Percentiles rank a stretch among this genome's conserved stretches.
phyloP scores from a whole-genome alignment of 2,797 vertebrate species.

The Cyprinella venusta region DNA sequence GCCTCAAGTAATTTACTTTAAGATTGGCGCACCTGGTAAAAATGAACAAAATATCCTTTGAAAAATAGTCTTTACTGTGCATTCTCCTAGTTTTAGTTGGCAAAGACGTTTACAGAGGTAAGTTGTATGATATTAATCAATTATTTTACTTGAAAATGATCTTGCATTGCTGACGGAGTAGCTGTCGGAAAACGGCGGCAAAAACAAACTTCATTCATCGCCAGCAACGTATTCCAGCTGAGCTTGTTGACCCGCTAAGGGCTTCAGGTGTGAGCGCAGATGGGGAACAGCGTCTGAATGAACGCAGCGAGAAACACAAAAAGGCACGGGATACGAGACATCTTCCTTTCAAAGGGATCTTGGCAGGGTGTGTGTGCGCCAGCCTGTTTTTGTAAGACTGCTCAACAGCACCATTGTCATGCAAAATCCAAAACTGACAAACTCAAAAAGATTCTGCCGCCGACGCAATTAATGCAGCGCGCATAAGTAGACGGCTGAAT shows the following conservation, averaged over 20 bases:
- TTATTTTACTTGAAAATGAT: background rate
- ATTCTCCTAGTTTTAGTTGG: background rate
- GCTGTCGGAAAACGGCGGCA: background rate
- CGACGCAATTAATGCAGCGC: conserved; percentile 72
- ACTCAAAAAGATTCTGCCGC: conserved; percentile 72
- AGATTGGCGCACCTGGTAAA: background rate
- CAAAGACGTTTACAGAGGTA: background rate
- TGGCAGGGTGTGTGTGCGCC: conserved; percentile 58
- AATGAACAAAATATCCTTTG: background rate
- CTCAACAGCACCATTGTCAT: conserved; percentile 76
- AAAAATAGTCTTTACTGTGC: background rate
- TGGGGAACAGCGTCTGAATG: conserved; percentile 63
- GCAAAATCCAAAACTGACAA: conserved; percentile 71
- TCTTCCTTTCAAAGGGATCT: conserved; percentile 63
- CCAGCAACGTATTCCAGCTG: background rate
- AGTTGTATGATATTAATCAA: background rate
- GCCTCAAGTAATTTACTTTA: background rate
- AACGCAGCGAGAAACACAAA: conserved; percentile 57
- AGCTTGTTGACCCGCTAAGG: background rate
- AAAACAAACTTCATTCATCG: conserved; percentile 5
- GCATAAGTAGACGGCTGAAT: conserved; percentile 76
- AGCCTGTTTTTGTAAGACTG: conserved; percentile 21
- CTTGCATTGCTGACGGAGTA: background rate
- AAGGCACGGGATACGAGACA: conserved; percentile 72
- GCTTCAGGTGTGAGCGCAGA: conserved; percentile 51